Conservation (phyloP, 2,113 vertebrate genomes). For the Psephotus haematonotus region DNA sequence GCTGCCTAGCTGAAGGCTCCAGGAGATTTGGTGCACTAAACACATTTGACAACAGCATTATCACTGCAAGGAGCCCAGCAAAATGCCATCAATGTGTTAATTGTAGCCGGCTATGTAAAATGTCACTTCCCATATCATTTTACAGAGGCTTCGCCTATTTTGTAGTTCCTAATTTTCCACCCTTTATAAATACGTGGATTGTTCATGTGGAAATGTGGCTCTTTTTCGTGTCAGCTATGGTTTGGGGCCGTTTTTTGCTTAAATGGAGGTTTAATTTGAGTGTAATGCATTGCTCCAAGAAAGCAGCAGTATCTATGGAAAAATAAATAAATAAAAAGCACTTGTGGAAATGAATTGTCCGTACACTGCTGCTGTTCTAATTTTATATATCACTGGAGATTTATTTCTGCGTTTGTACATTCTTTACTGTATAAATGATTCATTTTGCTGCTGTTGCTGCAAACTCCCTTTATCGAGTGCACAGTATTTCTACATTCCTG, state of each 20-base stretch:
- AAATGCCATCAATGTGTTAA: slow-evolving; percentile 99
- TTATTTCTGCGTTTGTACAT: slow-evolving; percentile 36
- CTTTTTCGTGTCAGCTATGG: slow-evolving; percentile 43
- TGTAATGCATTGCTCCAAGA: slow-evolving; percentile 35
- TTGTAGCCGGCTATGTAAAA: slow-evolving; percentile 99
- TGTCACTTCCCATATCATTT: slow-evolving; percentile 99
- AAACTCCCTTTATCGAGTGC: slow-evolving; percentile 38
- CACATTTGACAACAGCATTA: slow-evolving; percentile 99
- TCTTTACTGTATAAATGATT: slow-evolving; percentile 69
- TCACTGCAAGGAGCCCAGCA: slow-evolving; percentile 96
- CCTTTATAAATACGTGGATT: slow-evolving; percentile 84
- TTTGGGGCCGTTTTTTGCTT: neutral
- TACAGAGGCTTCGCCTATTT: slow-evolving; percentile 88
- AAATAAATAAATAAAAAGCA: slow-evolving; percentile 50
- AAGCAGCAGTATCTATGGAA: slow-evolving; percentile 10
- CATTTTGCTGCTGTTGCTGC: slow-evolving; percentile 62
- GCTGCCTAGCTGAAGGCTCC: slow-evolving; percentile 97
- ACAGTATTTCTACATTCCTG: slow-evolving; percentile 55
- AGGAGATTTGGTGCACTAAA: slow-evolving; percentile 99
- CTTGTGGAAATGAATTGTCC: slow-evolving; percentile 45
- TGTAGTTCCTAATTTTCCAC: slow-evolving; percentile 83
- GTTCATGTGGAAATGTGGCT: slow-evolving; percentile 73
- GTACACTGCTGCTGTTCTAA: slow-evolving; percentile 26
- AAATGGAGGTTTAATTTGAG: slow-evolving; percentile 73
- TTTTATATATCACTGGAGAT: slow-evolving; percentile 59